These are phyloP conservation scores for Drosophila rubida DNA, from an alignment of 2,888 invertebrate genomes.

Conservation along the genomic window DNA sequence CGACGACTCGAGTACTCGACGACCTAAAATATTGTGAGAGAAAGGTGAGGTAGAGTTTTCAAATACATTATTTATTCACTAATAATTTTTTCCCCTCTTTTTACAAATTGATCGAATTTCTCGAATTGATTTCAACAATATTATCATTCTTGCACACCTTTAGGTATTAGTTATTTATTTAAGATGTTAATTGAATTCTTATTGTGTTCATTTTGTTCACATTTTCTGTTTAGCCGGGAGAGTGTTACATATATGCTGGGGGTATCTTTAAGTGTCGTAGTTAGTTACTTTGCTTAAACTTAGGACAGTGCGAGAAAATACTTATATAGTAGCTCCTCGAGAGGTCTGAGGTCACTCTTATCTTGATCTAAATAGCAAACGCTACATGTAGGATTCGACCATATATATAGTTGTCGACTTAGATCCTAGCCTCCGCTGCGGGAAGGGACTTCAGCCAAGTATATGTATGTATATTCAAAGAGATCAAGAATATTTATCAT, in stretches of 20 bases:
- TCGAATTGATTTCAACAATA: constrained; percentile 58
- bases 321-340: constrained; percentile 18
- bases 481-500: constrained; percentile 44
- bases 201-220: constrained; percentile 8
- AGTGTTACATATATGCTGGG: constrained; percentile 13
- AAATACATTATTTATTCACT: constrained; percentile 73
- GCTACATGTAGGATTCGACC: constrained; percentile 11
- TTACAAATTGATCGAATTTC: constrained; percentile 43
- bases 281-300: constrained; percentile 24
- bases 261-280: constrained; percentile 19
- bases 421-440: constrained; percentile 36
- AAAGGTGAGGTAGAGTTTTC: constrained; percentile 36
- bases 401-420: constrained; percentile 28
- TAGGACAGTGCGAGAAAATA: constrained; percentile 31
- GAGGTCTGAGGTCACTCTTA: constrained; percentile 19
- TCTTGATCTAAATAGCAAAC: constrained; percentile 11
- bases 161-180: constrained; percentile 3
- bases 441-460: constrained; percentile 36
- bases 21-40: not conserved
- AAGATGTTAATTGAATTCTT: constrained; percentile 10
- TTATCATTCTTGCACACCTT: constrained; percentile 26
- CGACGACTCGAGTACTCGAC: not conserved
- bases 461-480: constrained; percentile 7
- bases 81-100: constrained; percentile 51
- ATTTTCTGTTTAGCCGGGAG: constrained; percentile 7